phyloP scores from a whole-genome alignment of 2,888 invertebrate genomes.

The Parascotia fuliginaria region DNA sequence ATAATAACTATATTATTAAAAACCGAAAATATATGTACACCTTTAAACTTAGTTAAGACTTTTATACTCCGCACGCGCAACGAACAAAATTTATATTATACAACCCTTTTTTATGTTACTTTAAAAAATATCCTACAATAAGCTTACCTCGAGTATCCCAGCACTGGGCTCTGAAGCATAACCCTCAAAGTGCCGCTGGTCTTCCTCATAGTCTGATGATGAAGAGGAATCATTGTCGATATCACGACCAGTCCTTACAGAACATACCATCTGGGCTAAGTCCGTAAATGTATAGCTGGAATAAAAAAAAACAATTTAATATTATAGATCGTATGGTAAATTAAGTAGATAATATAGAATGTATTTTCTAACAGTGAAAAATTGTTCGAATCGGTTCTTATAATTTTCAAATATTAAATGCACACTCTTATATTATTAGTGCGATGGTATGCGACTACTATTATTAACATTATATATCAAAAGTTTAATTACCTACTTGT shows the following conservation, averaged over 20 bases:
- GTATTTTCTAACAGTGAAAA: neutral
- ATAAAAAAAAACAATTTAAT: neutral
- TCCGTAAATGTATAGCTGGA: conserved; percentile 94
- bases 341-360: too few relatives aligned
- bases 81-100: too few relatives aligned
- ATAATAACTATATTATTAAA: neutral
- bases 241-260: conserved; percentile 86
- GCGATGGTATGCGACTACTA: neutral
- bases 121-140: neutral
- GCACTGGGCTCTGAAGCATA: conserved; percentile 93
- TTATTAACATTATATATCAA: neutral
- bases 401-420: neutral
- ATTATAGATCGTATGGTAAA: neutral
- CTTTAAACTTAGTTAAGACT: too few relatives aligned
- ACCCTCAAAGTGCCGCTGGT: conserved; percentile 91
- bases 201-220: conserved; percentile 88
- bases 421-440: neutral
- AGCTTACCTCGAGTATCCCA: conserved; percentile 78
- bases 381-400: neutral
- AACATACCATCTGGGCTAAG: conserved; percentile 96
- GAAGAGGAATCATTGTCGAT: conserved; percentile 83
- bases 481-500: conserved; percentile 11
- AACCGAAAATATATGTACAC: neutral
- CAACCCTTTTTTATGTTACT: too few relatives aligned
- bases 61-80: too few relatives aligned